phyloP scores from a whole-genome alignment of 2,113 vertebrate genomes.

The Platycercus adscitus region DNA sequence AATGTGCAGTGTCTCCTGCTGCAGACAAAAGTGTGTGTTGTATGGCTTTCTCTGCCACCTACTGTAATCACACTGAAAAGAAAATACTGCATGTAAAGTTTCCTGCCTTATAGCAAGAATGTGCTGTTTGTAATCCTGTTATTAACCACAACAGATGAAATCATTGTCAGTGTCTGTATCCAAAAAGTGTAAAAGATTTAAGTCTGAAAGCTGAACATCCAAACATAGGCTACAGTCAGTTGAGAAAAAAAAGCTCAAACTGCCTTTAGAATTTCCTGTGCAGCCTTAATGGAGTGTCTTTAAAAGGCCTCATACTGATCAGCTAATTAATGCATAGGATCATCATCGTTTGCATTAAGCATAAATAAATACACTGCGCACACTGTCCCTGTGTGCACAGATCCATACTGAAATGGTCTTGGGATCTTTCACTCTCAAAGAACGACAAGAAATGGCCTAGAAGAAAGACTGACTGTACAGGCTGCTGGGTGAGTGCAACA shows the following conservation, averaged over 20 bases:
- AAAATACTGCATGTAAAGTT: background rate
- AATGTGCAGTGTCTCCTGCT: background rate
- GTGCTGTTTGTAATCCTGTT: background rate
- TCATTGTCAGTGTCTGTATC: background rate
- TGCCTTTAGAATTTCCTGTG: background rate
- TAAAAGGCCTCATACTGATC: background rate
- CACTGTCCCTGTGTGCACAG: background rate
- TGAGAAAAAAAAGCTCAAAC: background rate
- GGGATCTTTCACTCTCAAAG: background rate
- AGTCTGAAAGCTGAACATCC: background rate
- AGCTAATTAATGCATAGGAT: background rate
- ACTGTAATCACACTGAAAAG: background rate
- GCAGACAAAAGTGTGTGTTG: background rate
- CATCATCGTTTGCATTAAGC: background rate
- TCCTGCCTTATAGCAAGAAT: background rate
- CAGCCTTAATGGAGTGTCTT: background rate
- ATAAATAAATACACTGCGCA: background rate
- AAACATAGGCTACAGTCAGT: background rate
- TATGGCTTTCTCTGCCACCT: background rate
- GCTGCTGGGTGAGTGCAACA: background rate
- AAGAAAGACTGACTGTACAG: rapidly evolving
- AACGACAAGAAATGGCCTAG: background rate
- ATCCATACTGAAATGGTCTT: background rate
- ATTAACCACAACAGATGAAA: background rate
- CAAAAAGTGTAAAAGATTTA: background rate